Percentiles rank a stretch among this genome's conserved stretches.
These are phyloP conservation scores for Perithous albicinctus DNA, from an alignment of 2,888 invertebrate species.

Conservation along the genomic window DNA sequence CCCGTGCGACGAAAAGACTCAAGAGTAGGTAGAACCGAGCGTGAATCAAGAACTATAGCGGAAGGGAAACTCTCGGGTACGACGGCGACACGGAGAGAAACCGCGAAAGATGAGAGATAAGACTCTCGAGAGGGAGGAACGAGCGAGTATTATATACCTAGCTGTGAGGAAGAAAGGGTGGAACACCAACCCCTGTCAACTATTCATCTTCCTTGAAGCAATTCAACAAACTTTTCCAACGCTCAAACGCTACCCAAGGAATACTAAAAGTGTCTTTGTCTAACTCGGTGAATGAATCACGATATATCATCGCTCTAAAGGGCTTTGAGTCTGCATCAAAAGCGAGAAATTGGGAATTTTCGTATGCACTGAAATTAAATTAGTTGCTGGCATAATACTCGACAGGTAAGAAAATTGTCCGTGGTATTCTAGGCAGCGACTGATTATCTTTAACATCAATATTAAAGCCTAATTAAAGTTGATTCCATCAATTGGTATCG, in stretches of 20 bases:
- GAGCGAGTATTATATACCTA: slow-evolving; percentile 52
- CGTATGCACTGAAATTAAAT: not conserved
- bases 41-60: slow-evolving; percentile 61
- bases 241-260: slow-evolving; percentile 59
- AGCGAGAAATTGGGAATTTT: not conserved
- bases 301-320: not conserved
- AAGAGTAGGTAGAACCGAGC: slow-evolving; percentile 60
- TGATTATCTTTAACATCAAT: no score
- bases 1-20: slow-evolving; percentile 68
- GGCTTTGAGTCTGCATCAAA: not conserved
- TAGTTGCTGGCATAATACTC: not conserved
- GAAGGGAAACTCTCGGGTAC: slow-evolving; percentile 70
- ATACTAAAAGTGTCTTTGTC: slow-evolving; percentile 72
- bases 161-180: slow-evolving; percentile 61
- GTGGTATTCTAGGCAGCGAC: no score
- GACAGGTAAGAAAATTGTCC: not conserved
- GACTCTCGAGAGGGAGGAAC: slow-evolving; percentile 46
- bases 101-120: slow-evolving; percentile 68
- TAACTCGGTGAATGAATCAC: slow-evolving; percentile 29
- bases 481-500: no score
- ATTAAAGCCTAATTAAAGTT: no score
- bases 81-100: slow-evolving; percentile 58
- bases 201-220: slow-evolving; percentile 77
- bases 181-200: slow-evolving; percentile 67
- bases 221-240: slow-evolving; percentile 75